phyloP scores from a whole-genome alignment of 2,888 invertebrate genomes.

The Plebejus argus region DNA sequence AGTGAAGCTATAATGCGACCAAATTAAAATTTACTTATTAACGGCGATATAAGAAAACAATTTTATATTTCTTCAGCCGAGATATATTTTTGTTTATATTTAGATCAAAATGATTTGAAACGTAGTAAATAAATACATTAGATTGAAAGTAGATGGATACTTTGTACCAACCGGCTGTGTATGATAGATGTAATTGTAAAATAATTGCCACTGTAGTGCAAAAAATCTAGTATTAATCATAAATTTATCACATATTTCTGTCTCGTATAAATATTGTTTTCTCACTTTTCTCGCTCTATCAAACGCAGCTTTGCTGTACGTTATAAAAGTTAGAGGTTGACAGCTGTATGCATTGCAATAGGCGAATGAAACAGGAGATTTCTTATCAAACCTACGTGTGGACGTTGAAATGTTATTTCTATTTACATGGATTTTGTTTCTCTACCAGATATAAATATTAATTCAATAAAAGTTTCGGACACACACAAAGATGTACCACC shows the following conservation, averaged over 20 bases:
- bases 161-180: slow-evolving; percentile 33
- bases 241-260: not conserved
- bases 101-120: not conserved
- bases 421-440: too few relatives aligned
- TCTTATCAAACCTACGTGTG: not conserved
- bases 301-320: not conserved
- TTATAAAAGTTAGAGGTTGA: not conserved
- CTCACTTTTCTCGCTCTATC: not conserved
- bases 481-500: slow-evolving; percentile 58
- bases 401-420: not conserved
- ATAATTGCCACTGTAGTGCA: slow-evolving; percentile 18
- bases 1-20: too few relatives aligned
- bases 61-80: not conserved
- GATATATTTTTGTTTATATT: not conserved
- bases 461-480: not conserved
- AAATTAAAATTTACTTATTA: too few relatives aligned
- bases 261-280: not conserved
- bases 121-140: not conserved
- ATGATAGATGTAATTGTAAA: slow-evolving; percentile 22
- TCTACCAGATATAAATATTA: too few relatives aligned
- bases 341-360: not conserved
- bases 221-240: not conserved
- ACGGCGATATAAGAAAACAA: too few relatives aligned
- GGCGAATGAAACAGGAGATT: not conserved
- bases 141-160: not conserved